Evolutionary conservation across 2,888 invertebrate species (phyloP), one percentile per base, ranked within the genome.

Genomic region (Drosophila algonquin): DNA sequence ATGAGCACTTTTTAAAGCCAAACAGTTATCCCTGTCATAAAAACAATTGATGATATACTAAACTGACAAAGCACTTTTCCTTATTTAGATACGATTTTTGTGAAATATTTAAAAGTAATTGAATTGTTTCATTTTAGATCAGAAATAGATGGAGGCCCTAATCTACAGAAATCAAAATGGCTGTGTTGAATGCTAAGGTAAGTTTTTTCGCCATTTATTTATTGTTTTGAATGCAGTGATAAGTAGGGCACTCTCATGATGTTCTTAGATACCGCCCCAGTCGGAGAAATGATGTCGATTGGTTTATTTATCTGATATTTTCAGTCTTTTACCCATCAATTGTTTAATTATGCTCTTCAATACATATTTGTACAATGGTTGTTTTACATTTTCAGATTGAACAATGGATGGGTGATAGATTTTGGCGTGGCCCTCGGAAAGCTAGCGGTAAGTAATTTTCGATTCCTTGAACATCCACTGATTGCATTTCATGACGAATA

Each of bases 1-100:
- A 74, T 74, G 73, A 73, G 62, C 67, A 55, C 30, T 32, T 62
- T 53, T 64, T 73, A 40, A 74, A 64, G 64, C 54, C 63, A 61
- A 72, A 61, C 70, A 71, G 70, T 75, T 75, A 75, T 75, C 75
- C 75, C 75, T 75, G 70, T 75, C 75, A 75, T 74, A 75, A 75
- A 5, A 50, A 53, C 10, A 68, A 53, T 46, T 73, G 58, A 51
- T 69, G 52, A 63, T 52, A 35, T 7, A 27, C 14, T 50, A 52
- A 55, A 21, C 69, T 48, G 78, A 52, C 8, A 6, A 30, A 32
- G 21, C 1, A 4, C 14, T 6, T 2, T 21, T 1, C 47, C 16
- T 16, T 9, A 24, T 4, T 40, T 40, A 14, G 2, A 50, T n/a
- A 6, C 47, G 3, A 9, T 14, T 9, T 12, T 32, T 27, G 6